Percentiles rank a stretch among this genome's conserved stretches.
phyloP scores from a whole-genome alignment of 2,888 invertebrate species.

The Germaria angustata region DNA sequence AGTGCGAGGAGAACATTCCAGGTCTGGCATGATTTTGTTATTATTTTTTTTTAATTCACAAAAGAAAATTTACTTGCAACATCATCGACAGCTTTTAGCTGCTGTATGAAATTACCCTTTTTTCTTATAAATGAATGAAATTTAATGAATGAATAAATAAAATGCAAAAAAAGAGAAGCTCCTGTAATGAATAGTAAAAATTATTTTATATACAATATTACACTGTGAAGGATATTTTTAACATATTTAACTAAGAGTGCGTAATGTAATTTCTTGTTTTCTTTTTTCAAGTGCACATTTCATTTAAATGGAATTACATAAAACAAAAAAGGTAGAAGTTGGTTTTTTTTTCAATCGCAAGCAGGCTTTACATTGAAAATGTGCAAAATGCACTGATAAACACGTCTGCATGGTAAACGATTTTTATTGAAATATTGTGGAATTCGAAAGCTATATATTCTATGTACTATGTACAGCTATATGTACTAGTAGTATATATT shows the following conservation, averaged over 20 bases:
- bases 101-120: slow-evolving; percentile 57
- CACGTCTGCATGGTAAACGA: not conserved
- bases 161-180: not conserved
- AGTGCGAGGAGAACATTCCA: not conserved
- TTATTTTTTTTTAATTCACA: not conserved
- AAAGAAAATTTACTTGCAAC: slow-evolving; percentile 40
- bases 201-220: slow-evolving; percentile 20
- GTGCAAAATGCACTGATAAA: not conserved
- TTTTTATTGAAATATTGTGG: not conserved
- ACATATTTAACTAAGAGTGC: slow-evolving; percentile 47
- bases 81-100: not conserved
- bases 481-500: too few species aligned
- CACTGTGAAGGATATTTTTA: slow-evolving; percentile 18
- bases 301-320: slow-evolving; percentile 13
- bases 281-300: slow-evolving; percentile 5
- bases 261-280: slow-evolving; percentile 32
- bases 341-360: too few species aligned
- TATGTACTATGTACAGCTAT: too few species aligned
- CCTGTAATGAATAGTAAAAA: slow-evolving; percentile 26
- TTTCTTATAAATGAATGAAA: slow-evolving; percentile 34
- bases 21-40: slow-evolving; percentile 22
- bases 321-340: not conserved
- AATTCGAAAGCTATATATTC: too few species aligned
- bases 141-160: not conserved
- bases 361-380: not conserved